Evolutionary conservation across 2,888 invertebrate species (phyloP).

Genomic region (Meloe dianella): DNA sequence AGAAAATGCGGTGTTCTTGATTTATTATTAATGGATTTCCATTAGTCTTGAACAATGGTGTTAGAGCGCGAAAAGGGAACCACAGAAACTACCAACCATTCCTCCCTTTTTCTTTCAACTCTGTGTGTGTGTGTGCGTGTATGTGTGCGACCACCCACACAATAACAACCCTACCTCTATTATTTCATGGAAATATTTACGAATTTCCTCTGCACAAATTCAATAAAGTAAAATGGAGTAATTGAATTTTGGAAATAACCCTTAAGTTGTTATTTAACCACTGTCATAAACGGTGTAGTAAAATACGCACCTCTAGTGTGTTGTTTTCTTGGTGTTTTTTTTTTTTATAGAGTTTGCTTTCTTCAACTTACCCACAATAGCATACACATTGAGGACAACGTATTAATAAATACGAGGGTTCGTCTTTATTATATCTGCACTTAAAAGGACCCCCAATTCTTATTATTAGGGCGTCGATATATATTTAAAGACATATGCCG

Average conservation of each 20-base stretch:
- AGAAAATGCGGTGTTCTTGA: slow-evolving; percentile 50
- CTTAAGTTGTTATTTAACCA: not conserved
- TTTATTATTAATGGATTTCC: slow-evolving; percentile 57
- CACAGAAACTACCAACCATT: slow-evolving; percentile 2
- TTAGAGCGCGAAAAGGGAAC: slow-evolving; percentile 42
- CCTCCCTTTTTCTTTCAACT: slow-evolving; percentile 17
- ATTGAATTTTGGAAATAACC: slow-evolving; percentile 30
- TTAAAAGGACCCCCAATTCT: slow-evolving; percentile 23
- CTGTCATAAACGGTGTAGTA: not conserved
- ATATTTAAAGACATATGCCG: slow-evolving; percentile 25
- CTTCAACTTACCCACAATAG: not conserved
- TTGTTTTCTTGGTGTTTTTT: too few species aligned
- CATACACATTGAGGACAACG: not conserved
- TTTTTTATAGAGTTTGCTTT: not conserved
- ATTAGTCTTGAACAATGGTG: slow-evolving; percentile 54
- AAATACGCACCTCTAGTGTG: not conserved
- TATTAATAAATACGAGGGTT: slow-evolving; percentile 13
- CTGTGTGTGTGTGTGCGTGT: too few species aligned
- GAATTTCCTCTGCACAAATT: slow-evolving; percentile 32
- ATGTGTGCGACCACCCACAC: slow-evolving; percentile 43
- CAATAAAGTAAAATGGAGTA: slow-evolving; percentile 20
- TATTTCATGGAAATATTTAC: slow-evolving; percentile 37
- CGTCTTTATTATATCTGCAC: slow-evolving; percentile 25
- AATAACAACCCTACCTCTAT: slow-evolving; percentile 28
- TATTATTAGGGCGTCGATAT: slow-evolving; percentile 22